These are phyloP conservation scores for Limnephilus lunatus DNA, from an alignment of 2,888 invertebrate species.

Conservation along the genomic window DNA sequence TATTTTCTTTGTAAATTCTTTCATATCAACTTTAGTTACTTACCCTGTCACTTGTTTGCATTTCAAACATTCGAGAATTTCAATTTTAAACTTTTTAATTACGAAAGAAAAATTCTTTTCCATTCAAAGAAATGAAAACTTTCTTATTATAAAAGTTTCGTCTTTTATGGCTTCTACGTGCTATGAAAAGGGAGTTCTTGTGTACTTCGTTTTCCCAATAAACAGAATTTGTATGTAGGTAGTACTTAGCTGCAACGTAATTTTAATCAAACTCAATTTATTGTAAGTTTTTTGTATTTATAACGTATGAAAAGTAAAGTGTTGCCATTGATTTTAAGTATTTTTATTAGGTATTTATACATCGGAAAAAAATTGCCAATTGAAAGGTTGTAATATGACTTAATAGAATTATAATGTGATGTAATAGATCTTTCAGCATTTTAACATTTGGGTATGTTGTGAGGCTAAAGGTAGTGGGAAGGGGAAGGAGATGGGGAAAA, in stretches of 20 bases:
- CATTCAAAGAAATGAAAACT: not conserved
- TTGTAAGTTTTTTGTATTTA: not conserved
- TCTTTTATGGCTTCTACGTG: not conserved
- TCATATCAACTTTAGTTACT: not conserved
- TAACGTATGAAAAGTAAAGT: not conserved
- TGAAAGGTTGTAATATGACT: no score
- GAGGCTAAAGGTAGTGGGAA: no score
- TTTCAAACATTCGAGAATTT: conserved; percentile 49
- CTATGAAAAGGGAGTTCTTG: not conserved
- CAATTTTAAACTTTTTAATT: conserved; percentile 51
- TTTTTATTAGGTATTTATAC: no score
- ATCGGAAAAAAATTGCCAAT: no score
- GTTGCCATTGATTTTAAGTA: no score
- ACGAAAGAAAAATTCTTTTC: not conserved
- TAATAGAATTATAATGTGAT: no score
- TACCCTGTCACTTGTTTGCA: conserved; percentile 47
- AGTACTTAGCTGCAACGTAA: not conserved
- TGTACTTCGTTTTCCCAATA: not conserved
- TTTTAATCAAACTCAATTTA: not conserved
- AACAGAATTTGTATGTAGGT: not conserved
- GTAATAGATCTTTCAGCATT: no score
- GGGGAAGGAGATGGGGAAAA: no score
- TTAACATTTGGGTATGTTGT: no score
- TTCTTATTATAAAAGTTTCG: not conserved
- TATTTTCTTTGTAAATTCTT: conserved; percentile 41